Conservation (phyloP, 2,888 invertebrate genomes). For the Taenaris catops region DNA sequence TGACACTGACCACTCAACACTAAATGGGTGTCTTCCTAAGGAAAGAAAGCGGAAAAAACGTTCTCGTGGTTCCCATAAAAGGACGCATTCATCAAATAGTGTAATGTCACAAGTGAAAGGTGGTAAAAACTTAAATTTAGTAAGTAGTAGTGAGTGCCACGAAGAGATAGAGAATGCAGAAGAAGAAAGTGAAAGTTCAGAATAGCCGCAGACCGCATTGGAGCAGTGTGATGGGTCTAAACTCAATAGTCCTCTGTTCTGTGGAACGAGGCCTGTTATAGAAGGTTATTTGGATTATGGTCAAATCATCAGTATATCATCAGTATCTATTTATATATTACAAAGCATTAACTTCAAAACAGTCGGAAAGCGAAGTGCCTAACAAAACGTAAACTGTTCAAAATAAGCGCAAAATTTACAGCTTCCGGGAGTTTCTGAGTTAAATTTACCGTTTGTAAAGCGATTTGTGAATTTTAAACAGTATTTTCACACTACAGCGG, state of each 20-base stretch:
- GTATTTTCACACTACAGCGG: neutral
- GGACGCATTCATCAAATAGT: conserved; percentile 53
- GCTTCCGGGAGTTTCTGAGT: conserved; percentile 2
- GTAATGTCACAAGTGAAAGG: conserved; percentile 63
- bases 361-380: no score
- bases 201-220: no score
- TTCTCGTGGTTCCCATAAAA: conserved; percentile 44
- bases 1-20: conserved; percentile 43
- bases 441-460: conserved; percentile 2
- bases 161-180: conserved; percentile 47
- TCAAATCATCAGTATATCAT: no score
- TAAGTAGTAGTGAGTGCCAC: conserved; percentile 72
- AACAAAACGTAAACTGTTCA: no score
- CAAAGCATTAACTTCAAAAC: no score
- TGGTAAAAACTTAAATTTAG: conserved; percentile 75
- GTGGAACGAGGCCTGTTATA: no score
- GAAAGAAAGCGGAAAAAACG: conserved; percentile 63
- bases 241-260: no score
- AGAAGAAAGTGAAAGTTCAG: conserved; percentile 40
- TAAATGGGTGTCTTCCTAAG: conserved; percentile 57
- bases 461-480: conserved; percentile 4
- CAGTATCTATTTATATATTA: no score
- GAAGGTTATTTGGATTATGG: no score
- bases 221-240: no score
- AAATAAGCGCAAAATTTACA: conserved; percentile 7